Evolutionary conservation across 2,888 invertebrate species (phyloP).

Genomic region (Drosophila mulleri): DNA sequence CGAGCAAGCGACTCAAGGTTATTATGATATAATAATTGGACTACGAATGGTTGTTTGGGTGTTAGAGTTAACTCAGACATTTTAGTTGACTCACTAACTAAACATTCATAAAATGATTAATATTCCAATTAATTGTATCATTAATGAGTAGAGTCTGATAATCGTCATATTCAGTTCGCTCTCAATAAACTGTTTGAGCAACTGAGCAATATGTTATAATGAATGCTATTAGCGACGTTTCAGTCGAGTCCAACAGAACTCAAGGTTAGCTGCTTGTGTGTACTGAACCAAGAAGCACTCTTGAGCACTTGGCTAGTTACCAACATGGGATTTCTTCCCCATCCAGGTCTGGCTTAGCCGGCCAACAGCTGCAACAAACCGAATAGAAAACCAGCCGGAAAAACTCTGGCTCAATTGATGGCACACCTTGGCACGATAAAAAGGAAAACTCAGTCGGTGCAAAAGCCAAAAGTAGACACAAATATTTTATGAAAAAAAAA

Average conservation of each 20-base stretch:
- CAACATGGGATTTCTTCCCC: constrained; percentile 34
- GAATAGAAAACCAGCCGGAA: constrained; percentile 51
- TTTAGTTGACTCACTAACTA: neutral
- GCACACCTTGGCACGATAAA: constrained; percentile 81
- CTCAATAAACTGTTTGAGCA: neutral
- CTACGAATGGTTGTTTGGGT: neutral
- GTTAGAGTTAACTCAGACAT: neutral
- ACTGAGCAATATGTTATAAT: neutral
- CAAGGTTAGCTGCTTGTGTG: constrained; percentile 12
- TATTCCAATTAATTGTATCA: neutral
- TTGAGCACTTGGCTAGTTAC: constrained; percentile 43
- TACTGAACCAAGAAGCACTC: neutral
- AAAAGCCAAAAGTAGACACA: constrained; percentile 60
- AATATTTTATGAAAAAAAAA: constrained; percentile 69
- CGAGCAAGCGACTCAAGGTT: constrained; percentile 50
- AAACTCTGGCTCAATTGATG: constrained; percentile 74
- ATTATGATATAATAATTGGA: constrained; percentile 5
- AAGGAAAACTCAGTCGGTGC: constrained; percentile 79
- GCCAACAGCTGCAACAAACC: constrained; percentile 36
- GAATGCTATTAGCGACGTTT: neutral
- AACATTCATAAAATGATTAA: neutral
- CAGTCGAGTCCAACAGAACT: neutral
- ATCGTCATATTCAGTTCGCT: neutral
- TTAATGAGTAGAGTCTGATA: neutral
- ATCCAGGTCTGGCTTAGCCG: constrained; percentile 39